phyloP scores from a whole-genome alignment of 2,113 vertebrate species.

The Chaetura pelagica region DNA sequence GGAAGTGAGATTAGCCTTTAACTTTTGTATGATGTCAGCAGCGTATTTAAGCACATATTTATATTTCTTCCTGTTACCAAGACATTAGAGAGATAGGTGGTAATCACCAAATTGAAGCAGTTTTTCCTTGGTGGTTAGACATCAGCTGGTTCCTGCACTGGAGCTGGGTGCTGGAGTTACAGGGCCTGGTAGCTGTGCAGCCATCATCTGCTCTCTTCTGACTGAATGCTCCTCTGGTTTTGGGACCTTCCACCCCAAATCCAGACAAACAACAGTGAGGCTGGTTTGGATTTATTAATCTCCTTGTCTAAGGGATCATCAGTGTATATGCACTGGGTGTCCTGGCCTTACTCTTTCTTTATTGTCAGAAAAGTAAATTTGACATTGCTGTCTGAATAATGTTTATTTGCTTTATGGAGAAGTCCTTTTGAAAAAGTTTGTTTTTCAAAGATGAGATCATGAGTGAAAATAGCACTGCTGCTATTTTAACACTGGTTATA shows the following conservation, averaged over 20 bases:
- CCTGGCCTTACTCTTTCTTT: not conserved
- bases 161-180: not conserved
- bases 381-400: slow-evolving; percentile 57
- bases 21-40: not conserved
- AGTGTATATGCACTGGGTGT: not conserved
- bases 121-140: not conserved
- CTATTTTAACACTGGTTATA: slow-evolving; percentile 35
- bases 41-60: not conserved
- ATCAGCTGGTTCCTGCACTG: not conserved
- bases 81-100: not conserved
- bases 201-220: not conserved
- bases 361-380: slow-evolving; percentile 45
- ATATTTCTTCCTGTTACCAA: not conserved
- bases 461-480: slow-evolving; percentile 41
- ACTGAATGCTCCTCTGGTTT: not conserved
- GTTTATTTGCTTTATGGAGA: slow-evolving; percentile 62
- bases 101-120: not conserved
- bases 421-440: slow-evolving; percentile 29
- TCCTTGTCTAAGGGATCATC: not conserved
- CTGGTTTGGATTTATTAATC: not conserved
- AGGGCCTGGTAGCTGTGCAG: not conserved
- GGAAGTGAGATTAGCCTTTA: not conserved
- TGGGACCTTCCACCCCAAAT: not conserved
- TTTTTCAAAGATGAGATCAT: slow-evolving; percentile 30
- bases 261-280: not conserved